Percentiles rank a stretch among this genome's conserved stretches.
phyloP scores from a whole-genome alignment of 2,113 vertebrate genomes.

The Kryptolebias marmoratus region DNA sequence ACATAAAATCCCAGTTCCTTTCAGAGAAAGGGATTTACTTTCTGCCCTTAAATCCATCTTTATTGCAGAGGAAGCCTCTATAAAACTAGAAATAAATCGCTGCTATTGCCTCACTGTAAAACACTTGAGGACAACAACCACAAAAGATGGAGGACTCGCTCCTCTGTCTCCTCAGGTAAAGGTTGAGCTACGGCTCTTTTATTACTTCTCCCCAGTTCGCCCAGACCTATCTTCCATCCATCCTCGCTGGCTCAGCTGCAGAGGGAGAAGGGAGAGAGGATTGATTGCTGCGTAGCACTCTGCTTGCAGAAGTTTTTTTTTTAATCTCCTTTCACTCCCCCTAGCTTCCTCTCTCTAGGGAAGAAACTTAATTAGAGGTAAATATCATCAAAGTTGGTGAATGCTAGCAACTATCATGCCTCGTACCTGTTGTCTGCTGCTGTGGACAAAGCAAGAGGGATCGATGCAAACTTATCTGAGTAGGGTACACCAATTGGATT shows the following conservation, averaged over 20 bases:
- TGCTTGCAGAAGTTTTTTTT: slow-evolving; percentile 59
- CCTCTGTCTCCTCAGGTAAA: slow-evolving; percentile 58
- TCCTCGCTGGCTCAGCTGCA: slow-evolving; percentile 50
- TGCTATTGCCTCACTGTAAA: slow-evolving; percentile 43
- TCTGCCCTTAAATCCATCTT: slow-evolving; percentile 57
- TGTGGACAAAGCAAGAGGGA: slow-evolving; percentile 39
- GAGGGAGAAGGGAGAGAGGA: slow-evolving; percentile 49
- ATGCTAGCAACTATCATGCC: slow-evolving; percentile 45
- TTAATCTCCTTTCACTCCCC: slow-evolving; percentile 63
- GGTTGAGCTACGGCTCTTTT: slow-evolving; percentile 69
- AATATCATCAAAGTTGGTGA: slow-evolving; percentile 80
- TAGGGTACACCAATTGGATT: slow-evolving; percentile 49
- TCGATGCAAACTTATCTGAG: slow-evolving; percentile 71
- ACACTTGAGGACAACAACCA: slow-evolving; percentile 60
- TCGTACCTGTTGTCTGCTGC: slow-evolving; percentile 66
- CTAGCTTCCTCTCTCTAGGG: slow-evolving; percentile 60
- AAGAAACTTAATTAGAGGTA: slow-evolving; percentile 83
- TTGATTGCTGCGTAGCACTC: slow-evolving; percentile 68
- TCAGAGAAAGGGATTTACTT: slow-evolving; percentile 36
- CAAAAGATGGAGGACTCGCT: slow-evolving; percentile 59
- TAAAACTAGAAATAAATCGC: slow-evolving; percentile 57
- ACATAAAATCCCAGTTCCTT: slow-evolving; percentile 48
- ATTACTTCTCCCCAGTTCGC: slow-evolving; percentile 71
- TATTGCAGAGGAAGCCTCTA: slow-evolving; percentile 39
- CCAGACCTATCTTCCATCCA: slow-evolving; percentile 65